phyloP scores from a whole-genome alignment of 2,797 vertebrate species.

The Hippocampus kuda region DNA sequence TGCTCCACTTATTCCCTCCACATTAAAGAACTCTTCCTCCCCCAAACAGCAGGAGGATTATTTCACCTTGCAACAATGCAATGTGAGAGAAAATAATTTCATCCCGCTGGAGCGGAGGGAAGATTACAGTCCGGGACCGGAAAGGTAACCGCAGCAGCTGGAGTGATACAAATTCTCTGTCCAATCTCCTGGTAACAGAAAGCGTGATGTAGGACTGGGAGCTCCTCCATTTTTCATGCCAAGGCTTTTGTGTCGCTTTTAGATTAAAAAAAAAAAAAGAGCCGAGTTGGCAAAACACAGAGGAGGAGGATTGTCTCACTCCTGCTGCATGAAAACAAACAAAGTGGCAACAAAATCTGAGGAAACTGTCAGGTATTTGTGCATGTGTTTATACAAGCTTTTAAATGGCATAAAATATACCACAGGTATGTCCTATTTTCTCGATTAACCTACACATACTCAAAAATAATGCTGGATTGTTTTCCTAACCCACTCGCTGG shows the following conservation, averaged over 20 bases:
- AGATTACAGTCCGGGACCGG: conserved; percentile 25
- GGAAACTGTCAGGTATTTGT: conserved; percentile 1
- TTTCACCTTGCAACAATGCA: conserved; percentile 9
- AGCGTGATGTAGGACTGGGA: conserved; percentile 35
- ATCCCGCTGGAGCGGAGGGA: conserved; percentile 11
- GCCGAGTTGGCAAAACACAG: conserved; percentile 10
- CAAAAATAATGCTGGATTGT: no score
- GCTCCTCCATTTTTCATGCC: conserved; percentile 56
- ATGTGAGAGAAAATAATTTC: conserved; percentile 4
- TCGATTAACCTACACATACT: no score
- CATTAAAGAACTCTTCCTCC: conserved; percentile 22
- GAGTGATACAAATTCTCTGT: conserved; percentile 41
- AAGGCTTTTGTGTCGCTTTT: conserved; percentile 26
- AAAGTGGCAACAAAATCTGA: not conserved
- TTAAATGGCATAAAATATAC: not conserved
- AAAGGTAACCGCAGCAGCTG: conserved; percentile 9
- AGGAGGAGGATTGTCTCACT: conserved; percentile 7
- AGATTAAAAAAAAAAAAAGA: conserved; percentile 14
- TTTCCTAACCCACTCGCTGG: no score
- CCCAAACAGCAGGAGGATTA: conserved; percentile 14
- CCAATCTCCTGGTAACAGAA: conserved; percentile 48
- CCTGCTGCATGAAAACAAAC: conserved; percentile 7
- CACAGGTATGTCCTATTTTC: not conserved
- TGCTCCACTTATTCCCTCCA: conserved; percentile 23
- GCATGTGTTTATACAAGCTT: not conserved